Evolutionary conservation across 1,140 invertebrate species (phyloP).

Genomic region (Aphelinus atriplicis): DNA sequence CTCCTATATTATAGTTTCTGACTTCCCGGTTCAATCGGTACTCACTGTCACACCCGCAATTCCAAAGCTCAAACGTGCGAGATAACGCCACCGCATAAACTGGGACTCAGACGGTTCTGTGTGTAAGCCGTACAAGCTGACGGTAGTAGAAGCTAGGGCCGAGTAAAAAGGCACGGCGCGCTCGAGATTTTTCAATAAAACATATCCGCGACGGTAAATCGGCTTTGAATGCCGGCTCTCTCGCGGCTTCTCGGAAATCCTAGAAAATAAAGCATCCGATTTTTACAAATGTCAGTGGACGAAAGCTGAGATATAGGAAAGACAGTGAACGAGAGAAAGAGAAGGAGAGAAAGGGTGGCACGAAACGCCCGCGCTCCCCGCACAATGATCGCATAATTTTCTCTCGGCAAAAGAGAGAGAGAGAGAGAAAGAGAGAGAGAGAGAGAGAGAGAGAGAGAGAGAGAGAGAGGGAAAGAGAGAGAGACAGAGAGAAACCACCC

Average conservation of each 20-base stretch:
- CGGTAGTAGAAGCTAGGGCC: no score
- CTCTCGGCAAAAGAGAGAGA: neutral
- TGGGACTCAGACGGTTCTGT: no score
- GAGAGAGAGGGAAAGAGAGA: neutral
- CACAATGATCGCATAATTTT: constrained; percentile 43
- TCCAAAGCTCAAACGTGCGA: no score
- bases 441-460: neutral
- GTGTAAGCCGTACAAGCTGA: no score
- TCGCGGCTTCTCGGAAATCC: neutral
- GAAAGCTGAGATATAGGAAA: neutral
- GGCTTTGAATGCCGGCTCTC: neutral
- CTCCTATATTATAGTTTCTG: no score
- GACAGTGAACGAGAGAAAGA: neutral
- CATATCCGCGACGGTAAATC: neutral
- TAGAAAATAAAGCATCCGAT: constrained; percentile 20
- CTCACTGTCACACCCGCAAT: no score
- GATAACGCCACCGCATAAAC: no score
- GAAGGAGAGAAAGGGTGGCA: neutral
- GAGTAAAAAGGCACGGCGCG: no score
- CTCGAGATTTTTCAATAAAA: no score
- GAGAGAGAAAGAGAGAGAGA: neutral
- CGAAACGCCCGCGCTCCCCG: constrained; percentile 13
- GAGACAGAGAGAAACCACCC: constrained; percentile 21
- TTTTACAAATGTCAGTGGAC: constrained; percentile 8
- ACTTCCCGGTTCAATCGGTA: no score